Conservation (phyloP, 2,113 vertebrate genomes). For the Etheostoma cragini region DNA sequence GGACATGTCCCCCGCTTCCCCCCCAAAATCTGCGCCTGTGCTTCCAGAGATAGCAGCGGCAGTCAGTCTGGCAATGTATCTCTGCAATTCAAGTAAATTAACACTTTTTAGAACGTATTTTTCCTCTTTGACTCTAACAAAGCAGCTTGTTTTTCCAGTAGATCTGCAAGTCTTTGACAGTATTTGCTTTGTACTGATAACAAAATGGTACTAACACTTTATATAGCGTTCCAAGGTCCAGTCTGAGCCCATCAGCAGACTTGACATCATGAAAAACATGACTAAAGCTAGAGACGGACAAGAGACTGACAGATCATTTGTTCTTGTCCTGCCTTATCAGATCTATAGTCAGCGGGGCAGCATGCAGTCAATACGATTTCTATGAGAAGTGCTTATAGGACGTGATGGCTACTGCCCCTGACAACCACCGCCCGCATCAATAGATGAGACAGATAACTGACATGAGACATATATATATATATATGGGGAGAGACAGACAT, state of each 20-base stretch:
- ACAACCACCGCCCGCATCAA: slow-evolving; percentile 54
- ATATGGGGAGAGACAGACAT: slow-evolving; percentile 7
- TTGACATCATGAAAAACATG: neutral
- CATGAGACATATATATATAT: slow-evolving; percentile 37
- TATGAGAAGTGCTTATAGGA: slow-evolving; percentile 46
- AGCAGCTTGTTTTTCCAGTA: neutral
- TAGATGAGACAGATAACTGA: slow-evolving; percentile 65
- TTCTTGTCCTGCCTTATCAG: slow-evolving; percentile 55
- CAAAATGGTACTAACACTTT: neutral
- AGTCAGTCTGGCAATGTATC: too few species aligned
- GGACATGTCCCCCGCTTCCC: too few species aligned
- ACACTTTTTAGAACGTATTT: neutral
- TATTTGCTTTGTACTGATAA: too few species aligned
- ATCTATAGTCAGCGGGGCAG: slow-evolving; percentile 47
- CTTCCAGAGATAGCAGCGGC: too few species aligned
- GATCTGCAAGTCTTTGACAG: neutral
- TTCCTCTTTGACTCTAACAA: neutral
- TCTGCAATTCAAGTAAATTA: neutral
- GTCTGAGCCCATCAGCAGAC: neutral
- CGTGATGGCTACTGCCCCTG: slow-evolving; percentile 60
- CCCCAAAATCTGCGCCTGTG: too few species aligned
- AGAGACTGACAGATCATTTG: slow-evolving; percentile 64
- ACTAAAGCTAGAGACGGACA: slow-evolving; percentile 20
- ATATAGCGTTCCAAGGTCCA: neutral
- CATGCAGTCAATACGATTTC: slow-evolving; percentile 37